Conservation (phyloP, 2,113 vertebrate genomes). For the Fregetta grallaria region DNA sequence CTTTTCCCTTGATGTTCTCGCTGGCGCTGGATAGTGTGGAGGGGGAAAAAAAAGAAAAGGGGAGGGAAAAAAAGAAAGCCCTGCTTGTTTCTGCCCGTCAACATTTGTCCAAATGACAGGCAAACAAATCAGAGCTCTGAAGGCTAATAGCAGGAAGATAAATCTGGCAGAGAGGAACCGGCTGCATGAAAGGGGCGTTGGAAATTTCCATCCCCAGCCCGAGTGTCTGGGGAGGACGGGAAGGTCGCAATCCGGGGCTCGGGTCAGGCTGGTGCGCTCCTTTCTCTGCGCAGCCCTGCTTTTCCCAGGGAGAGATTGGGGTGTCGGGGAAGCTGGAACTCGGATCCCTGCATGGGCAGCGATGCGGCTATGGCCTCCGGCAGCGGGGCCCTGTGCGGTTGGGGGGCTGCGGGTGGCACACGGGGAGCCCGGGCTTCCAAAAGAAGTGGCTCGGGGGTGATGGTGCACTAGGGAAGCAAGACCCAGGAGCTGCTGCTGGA, state of each 20-base stretch:
- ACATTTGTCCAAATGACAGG: conserved; percentile 71
- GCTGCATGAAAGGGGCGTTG: background rate
- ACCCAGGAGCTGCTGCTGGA: background rate
- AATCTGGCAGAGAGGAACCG: conserved; percentile 44
- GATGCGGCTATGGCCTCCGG: fast-evolving
- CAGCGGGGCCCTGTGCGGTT: fast-evolving
- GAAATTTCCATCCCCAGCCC: conserved; percentile 5
- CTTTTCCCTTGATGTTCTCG: conserved; percentile 61
- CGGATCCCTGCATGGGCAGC: fast-evolving
- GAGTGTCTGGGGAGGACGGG: background rate
- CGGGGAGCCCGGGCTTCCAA: background rate
- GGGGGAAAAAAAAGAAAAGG: too few species aligned
- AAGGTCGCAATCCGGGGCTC: background rate
- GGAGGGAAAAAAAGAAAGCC: background rate
- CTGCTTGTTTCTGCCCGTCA: conserved; percentile 62
- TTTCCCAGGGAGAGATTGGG: background rate
- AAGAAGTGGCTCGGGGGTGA: background rate
- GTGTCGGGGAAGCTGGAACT: too few species aligned
- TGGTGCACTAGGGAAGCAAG: background rate
- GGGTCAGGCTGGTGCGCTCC: background rate
- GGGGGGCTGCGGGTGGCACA: background rate
- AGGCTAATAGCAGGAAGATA: conserved; percentile 59
- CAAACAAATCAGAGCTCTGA: conserved; percentile 65
- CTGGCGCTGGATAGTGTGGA: background rate
- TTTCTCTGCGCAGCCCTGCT: background rate